Evolutionary conservation across 2,797 vertebrate species (phyloP).

Genomic region (Enteromius thamalakanensis): DNA sequence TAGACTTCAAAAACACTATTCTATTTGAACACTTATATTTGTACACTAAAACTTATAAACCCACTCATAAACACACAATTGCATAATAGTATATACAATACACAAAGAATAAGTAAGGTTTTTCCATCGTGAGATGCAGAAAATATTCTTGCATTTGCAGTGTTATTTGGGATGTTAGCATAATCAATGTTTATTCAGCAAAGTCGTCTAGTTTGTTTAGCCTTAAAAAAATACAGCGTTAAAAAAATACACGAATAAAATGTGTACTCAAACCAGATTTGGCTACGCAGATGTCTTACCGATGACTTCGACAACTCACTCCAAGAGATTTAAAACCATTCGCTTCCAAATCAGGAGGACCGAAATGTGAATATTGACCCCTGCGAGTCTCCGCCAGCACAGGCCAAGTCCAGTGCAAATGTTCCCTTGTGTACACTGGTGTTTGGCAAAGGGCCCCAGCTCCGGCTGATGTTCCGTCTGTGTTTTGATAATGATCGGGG

Average conservation of each 20-base stretch:
- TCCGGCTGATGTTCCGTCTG: conserved; percentile 59
- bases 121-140: not conserved
- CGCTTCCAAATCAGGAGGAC: not conserved
- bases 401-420: not conserved
- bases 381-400: not conserved
- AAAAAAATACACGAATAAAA: not conserved
- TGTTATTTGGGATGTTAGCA: not conserved
- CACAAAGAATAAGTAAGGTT: not conserved
- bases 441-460: conserved; percentile 1
- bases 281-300: conserved; percentile 27
- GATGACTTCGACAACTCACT: conserved; percentile 30
- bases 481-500: conserved; percentile 67
- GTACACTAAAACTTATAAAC: not conserved
- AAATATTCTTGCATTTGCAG: not conserved
- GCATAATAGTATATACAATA: not conserved
- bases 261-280: not conserved
- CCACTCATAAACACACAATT: too few species aligned
- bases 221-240: not conserved
- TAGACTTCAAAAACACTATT: not conserved
- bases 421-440: not conserved
- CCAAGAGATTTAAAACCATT: conserved; percentile 24
- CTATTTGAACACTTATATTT: too few species aligned
- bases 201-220: too few species aligned
- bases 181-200: not conserved
- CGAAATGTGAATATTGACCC: conserved; percentile 3